Percentiles rank a stretch among this genome's conserved stretches.
These are phyloP conservation scores for Synanthedon myopaeformis DNA, from an alignment of 2,888 invertebrate genomes.

Conservation along the genomic window DNA sequence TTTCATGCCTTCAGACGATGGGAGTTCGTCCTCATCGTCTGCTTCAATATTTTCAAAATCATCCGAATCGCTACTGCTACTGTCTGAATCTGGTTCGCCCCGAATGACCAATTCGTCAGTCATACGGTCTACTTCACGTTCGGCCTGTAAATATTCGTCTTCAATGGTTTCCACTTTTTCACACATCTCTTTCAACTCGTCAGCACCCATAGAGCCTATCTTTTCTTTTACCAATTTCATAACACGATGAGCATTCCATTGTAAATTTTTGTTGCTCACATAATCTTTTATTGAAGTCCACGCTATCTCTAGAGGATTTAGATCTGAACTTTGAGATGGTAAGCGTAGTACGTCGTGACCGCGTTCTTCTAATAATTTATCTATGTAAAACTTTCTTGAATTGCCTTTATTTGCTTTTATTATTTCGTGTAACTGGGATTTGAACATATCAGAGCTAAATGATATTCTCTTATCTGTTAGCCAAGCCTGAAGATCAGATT, in stretches of 20 bases:
- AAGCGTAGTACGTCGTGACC: not conserved
- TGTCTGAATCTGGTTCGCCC: not conserved
- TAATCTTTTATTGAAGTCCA: not conserved
- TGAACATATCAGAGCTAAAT: constrained; percentile 4
- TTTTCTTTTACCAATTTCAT: not conserved
- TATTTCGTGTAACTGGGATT: constrained; percentile 8
- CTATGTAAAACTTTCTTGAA: not conserved
- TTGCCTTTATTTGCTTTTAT: constrained; percentile 6
- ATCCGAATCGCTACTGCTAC: not conserved
- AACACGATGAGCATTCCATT: not conserved
- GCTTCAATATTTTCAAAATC: not conserved
- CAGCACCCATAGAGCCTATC: not conserved
- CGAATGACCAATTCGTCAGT: not conserved
- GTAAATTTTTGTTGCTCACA: not conserved
- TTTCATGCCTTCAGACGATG: not conserved
- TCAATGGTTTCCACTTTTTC: not conserved
- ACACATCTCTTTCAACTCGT: not conserved
- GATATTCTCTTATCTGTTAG: constrained; percentile 7
- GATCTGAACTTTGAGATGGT: not conserved
- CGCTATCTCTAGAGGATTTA: not conserved
- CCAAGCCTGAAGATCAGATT: constrained; percentile 13
- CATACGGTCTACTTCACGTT: not conserved
- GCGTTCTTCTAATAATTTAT: not conserved
- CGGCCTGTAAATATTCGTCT: not conserved
- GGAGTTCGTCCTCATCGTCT: not conserved